These are phyloP conservation scores for Hippopotamyrus pictus DNA, from an alignment of 2,797 vertebrate genomes.

Conservation along the genomic window DNA sequence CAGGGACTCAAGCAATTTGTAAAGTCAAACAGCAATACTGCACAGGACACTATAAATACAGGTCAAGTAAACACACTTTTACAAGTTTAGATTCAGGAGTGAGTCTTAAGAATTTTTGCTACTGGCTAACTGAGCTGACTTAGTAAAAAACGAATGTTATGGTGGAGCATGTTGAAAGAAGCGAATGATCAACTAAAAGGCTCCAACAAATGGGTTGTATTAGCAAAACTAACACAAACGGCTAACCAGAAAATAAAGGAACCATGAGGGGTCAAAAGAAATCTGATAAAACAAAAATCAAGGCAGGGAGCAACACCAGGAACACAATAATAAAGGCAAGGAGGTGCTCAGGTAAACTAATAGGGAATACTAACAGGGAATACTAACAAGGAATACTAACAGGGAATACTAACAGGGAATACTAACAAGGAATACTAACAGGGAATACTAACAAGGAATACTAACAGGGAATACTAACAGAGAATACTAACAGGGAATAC, in stretches of 20 bases:
- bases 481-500: not conserved
- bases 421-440: not conserved
- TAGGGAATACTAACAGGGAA: not conserved
- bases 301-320: not conserved
- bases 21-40: not conserved
- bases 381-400: not conserved
- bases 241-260: not conserved
- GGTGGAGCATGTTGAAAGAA: not conserved
- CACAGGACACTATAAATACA: not conserved
- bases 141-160: not conserved
- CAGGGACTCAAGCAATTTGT: not conserved
- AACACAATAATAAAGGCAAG: not conserved
- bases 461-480: not conserved
- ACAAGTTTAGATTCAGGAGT: not conserved
- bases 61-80: not conserved
- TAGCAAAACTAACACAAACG: not conserved
- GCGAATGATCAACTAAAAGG: not conserved
- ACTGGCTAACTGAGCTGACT: not conserved
- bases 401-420: not conserved
- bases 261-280: not conserved
- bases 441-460: not conserved
- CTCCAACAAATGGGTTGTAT: not conserved
- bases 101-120: not conserved
- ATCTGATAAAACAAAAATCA: not conserved
- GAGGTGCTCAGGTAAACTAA: not conserved